Base-by-base conservation (phyloP, 2,113 vertebrate genomes). In the Channa argus region DNA sequence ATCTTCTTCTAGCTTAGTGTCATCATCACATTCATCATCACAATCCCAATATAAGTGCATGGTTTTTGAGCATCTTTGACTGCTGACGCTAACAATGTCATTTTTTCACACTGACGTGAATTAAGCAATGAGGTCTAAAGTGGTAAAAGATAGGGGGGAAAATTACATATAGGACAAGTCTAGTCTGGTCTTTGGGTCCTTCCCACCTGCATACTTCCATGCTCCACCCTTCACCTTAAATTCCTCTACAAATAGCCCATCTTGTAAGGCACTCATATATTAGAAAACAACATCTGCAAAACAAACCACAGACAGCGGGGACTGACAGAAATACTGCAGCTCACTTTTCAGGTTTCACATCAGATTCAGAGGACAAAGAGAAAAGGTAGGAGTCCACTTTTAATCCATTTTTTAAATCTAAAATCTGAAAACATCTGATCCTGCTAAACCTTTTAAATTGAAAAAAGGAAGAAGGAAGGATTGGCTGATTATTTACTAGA, bases 171-270 rank as follows among this genome's bases (percentile, higher is more conserved):
- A n/a, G 33, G 73, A 82, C 92, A 91, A 79, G 92, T 88, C 79
- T 72, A 79, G 86, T 88, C 92, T 88, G 73, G 93, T 86, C 62
- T 8, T 45, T 55, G 73, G 75, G 56, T 85, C 14, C 71, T 62
- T 52, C 69, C 65, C 63, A 44, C 54, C 58, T 61, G 8, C 38
- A 13, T 52, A 12, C 58, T 39, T 5, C 39, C 62, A 11, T 7
- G 65, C 90, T 73, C 79, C 88, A 72, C 88, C 89, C 88, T 63
- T 36, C 41, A 67, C 62, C 63, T 85, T 61, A 74, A 75, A 91
- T 92, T 91, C 88, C 74, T 77, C 74, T 87, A 90, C 80, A 94
- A 86, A 93, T 90, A 82, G 54, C 46, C 76, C 60, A n/a, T 74
- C 62, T 43, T 6, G 8, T 50, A 61, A 8, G 68, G 43, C 39